Base-by-base conservation (phyloP, 2,888 invertebrate species). In the Iphiclides podalirius region DNA sequence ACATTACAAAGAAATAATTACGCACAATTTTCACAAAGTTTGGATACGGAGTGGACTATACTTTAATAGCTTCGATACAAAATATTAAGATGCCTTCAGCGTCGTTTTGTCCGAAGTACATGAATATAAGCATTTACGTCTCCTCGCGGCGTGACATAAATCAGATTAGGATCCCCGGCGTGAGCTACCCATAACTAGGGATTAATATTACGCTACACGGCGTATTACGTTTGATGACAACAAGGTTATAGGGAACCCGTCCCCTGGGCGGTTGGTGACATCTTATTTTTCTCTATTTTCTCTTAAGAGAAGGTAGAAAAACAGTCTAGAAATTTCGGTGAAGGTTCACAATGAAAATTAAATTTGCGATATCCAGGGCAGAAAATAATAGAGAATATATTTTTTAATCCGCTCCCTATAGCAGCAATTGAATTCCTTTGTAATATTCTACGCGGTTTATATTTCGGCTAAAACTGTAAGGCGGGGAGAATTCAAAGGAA, bases 81-180 rank as follows among this genome's bases (percentile, higher is more conserved):
- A 34, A 39, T 33, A 16, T 39, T 15, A 40, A 6, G 15, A 26
- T 9, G 34, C 6, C 11, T 14, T 34, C 26, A 23, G 23, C 9
- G 12, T 12, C 11, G 17, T 31, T 23, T 31, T n/a, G 11, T 15
- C 16, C 23, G 34, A 33, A 11, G 3, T 23, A 23, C 11, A 33
- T 20, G 39, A 33, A 11, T n/a, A n/a, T n/a, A n/a, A 40, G 15
- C 28, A 40, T 47, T 12, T 17, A 26, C 16, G 16, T 36, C 17
- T 16, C 35, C 47, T 35, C 26, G 40, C 28, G 35, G 47, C 28
- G 16, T n/a, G 26, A 47, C 35, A 41, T 35, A 47, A 47, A 40
- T 41, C 35, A 15, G 40, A 28, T 28, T 28, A 47, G 3, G 26
- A 11, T 2, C 26, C 6, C 20, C 20, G 33, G 23, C 15, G 16